Base-by-base conservation (phyloP, 2,113 vertebrate species). In the Thunnus thynnus region DNA sequence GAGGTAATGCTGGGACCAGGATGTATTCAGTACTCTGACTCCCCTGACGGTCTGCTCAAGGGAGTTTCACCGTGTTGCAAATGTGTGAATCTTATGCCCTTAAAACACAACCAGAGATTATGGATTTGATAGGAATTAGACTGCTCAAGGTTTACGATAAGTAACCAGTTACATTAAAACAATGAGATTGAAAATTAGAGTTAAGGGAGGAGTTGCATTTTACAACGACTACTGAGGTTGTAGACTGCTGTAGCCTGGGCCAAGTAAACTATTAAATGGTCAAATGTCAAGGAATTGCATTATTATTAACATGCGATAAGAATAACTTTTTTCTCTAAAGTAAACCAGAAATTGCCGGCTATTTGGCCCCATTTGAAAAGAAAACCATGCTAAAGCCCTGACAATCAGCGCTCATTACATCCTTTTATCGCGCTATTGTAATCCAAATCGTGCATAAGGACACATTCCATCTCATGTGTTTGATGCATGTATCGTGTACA, bases 121-220 rank as follows among this genome's bases (percentile, higher is more conserved):
- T 32, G 18, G 61, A 67, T 41, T 58, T 25, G 14, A 50, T 13
- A 41, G 18, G 86, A 82, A 77, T 84, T 86, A 78, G 7, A 84
- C 22, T 11, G 62, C 66, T 84, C n/a, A 70, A 64, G 71, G 30
- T n/a, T 84, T 90, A 66, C 77, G 18, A 79, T 73, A 79, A 86
- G n/a, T 56, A 78, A 61, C 6, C 63, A 66, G 46, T 52, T 68
- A 51, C 46, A 88, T 76, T 48, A 85, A 44, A 51, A 76, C 77
- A 46, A 64, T 22, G 2, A 71, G 46, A 48, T 85, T 76, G 78
- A 80, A 78, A 51, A 44, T 36, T 36, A 44, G 60, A 67, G 18
- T 47, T 14, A 44, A 48, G 36, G 36, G 7, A 41, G 9, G 36
- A 41, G 6, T 41, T 41, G 36, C 36, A 41, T 41, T 41, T 9